Base-by-base conservation (phyloP, 2,888 invertebrate genomes). In the Watsonalla binaria region DNA sequence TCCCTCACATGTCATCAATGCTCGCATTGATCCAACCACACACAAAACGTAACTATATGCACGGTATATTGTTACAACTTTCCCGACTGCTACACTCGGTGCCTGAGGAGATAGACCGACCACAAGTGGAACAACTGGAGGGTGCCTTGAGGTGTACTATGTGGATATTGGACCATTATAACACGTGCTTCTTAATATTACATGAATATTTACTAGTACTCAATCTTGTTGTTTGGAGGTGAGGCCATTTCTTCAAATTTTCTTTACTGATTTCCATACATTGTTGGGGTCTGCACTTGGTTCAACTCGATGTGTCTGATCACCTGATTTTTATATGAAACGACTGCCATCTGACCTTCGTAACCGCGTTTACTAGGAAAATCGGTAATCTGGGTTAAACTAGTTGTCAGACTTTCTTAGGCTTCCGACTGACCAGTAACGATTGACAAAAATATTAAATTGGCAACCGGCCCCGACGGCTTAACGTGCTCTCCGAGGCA, bases 31-130 rank as follows among this genome's bases (percentile, higher is more conserved):
- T 84, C 4, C 50, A 62, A 9, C 53, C 51, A 0, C 57, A 57
- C 1, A 72, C 90, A 7, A 75, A 75, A 6, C 92, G 92, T 55
- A 95, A 95, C 80, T 87, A 87, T 56, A 7, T 2, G 6, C 49
- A 49, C 37, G 49, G 49, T 9, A 37, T 49, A 5, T 15, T 49
- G 11, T 15, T 49, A 9, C 49, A 49, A 9, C 33, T 90, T 92
- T 51, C 95, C 96, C 78, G 96, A 95, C 15, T 94, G 50, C 80
- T 95, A 48, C 94, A 91, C 78, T 60, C 92, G 35, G 62, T 78
- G 11, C 42, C 42, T 11, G 42, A 42, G 11, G 9, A 11, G 8
- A 0, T 42, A 11, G 11, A 42, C 7, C 15, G 83, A 81, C 35
- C 70, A 92, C 6, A 24, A 4, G 24, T 24, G 24, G 24, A 24